Percentiles rank a stretch among this genome's conserved stretches.
phyloP scores from a whole-genome alignment of 2,888 invertebrate species.

The Drosophila mayaguana region DNA sequence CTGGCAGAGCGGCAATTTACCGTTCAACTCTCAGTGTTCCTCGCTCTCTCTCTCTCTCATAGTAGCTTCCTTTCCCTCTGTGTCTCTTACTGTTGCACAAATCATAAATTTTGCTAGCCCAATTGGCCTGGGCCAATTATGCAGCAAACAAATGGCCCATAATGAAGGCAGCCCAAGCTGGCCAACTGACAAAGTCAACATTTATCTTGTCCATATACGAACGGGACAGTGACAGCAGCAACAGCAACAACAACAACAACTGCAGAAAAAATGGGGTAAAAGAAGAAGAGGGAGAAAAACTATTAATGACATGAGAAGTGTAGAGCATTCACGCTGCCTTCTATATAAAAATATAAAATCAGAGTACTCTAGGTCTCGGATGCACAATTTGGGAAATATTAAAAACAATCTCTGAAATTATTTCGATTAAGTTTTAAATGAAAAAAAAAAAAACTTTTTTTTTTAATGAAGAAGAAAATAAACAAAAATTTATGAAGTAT shows the following conservation, averaged over 20 bases:
- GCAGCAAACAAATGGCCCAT: conserved; percentile 80
- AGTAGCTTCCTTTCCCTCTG: not conserved
- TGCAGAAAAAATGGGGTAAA: not conserved
- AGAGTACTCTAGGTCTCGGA: not conserved
- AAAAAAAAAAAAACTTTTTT: not conserved
- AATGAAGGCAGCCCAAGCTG: conserved; percentile 66
- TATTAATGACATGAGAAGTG: conserved; percentile 47
- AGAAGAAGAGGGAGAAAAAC: conserved; percentile 15
- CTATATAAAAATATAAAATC: conserved; percentile 1
- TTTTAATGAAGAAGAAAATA: no score
- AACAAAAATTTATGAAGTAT: no score
- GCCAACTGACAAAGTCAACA: conserved; percentile 76
- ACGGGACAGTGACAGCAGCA: conserved; percentile 27
- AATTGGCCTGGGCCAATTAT: conserved; percentile 75
- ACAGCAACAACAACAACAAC: conserved; percentile 12
- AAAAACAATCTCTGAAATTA: not conserved
- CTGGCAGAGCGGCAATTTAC: conserved; percentile 45
- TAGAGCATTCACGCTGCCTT: conserved; percentile 28
- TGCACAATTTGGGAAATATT: not conserved
- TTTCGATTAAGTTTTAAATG: not conserved
- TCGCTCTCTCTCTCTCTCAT: not conserved
- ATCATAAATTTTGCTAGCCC: conserved; percentile 75
- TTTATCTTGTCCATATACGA: conserved; percentile 66
- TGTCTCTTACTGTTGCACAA: conserved; percentile 36
- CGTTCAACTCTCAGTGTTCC: conserved; percentile 32